Conservation (phyloP, 2,888 invertebrate genomes). For the Cecidostiba fungosa region DNA sequence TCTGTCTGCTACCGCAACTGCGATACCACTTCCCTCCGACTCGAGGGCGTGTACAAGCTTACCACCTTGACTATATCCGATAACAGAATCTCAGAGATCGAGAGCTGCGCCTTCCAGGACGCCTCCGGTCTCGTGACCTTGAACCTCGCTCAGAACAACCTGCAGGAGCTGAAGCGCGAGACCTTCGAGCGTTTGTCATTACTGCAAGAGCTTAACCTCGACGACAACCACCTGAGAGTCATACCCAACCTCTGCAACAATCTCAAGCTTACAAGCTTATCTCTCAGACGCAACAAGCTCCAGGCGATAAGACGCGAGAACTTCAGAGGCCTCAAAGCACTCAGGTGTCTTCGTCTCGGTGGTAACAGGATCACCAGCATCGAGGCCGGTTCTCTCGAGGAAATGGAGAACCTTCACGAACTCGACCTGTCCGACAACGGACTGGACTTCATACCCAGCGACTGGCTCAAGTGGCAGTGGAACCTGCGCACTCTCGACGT, state of each 20-base stretch:
- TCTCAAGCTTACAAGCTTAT: slow-evolving; percentile 66
- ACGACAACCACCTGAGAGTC: slow-evolving; percentile 66
- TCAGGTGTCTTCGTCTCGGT: slow-evolving; percentile 69
- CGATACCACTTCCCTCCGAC: slow-evolving; percentile 64
- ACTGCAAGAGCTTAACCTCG: slow-evolving; percentile 68
- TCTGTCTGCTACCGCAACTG: slow-evolving; percentile 69
- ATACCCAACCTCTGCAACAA: slow-evolving; percentile 66
- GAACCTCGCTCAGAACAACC: slow-evolving; percentile 69
- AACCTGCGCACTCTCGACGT: slow-evolving; percentile 67
- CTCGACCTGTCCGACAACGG: slow-evolving; percentile 68
- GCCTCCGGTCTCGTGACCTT: slow-evolving; percentile 67
- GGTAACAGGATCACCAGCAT: slow-evolving; percentile 69
- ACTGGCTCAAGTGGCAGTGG: slow-evolving; percentile 62
- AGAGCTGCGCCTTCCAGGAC: slow-evolving; percentile 69
- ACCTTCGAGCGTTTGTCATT: slow-evolving; percentile 65
- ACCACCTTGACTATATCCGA: slow-evolving; percentile 68
- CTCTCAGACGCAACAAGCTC: slow-evolving; percentile 70
- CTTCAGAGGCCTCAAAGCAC: slow-evolving; percentile 65
- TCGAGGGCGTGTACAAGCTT: slow-evolving; percentile 67
- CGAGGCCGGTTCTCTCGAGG: slow-evolving; percentile 64
- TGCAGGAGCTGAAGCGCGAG: slow-evolving; percentile 65
- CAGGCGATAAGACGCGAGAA: slow-evolving; percentile 61
- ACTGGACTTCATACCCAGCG: slow-evolving; percentile 63
- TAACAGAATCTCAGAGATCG: slow-evolving; percentile 69
- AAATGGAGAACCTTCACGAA: slow-evolving; percentile 60